Evolutionary conservation across 2,113 vertebrate genomes (phyloP).

Genomic region (Dipodomys ordii): DNA sequence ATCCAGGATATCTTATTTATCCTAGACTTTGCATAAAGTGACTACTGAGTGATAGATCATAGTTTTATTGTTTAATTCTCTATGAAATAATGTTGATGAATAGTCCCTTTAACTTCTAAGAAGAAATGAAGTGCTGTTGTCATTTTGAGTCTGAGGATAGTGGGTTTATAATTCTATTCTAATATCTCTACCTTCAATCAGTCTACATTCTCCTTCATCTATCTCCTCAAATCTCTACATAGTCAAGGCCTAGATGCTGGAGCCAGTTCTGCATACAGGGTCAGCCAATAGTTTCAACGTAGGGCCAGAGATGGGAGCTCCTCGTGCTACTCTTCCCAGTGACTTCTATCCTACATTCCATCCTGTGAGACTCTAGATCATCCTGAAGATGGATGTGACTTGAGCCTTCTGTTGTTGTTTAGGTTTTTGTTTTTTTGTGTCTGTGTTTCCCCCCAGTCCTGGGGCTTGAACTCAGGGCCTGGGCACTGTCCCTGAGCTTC

Average conservation of each 20-base stretch:
- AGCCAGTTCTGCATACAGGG: background rate
- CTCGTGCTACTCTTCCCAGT: background rate
- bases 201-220: background rate
- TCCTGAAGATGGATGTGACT: background rate
- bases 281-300: background rate
- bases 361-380: background rate
- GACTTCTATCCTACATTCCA: background rate
- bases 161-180: background rate
- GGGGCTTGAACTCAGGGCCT: no score
- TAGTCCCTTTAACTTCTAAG: constrained; percentile 31
- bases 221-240: background rate
- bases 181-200: background rate
- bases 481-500: no score
- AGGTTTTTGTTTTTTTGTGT: no score
- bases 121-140: background rate
- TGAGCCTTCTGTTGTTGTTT: no score
- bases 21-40: background rate
- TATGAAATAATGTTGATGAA: background rate
- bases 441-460: no score
- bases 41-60: background rate
- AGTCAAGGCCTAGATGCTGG: background rate
- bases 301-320: background rate
- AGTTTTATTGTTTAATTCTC: background rate
- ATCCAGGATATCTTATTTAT: background rate
- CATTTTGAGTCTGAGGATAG: background rate